Conservation (phyloP, 2,797 vertebrate genomes). For the Denticeps clupeoides region DNA sequence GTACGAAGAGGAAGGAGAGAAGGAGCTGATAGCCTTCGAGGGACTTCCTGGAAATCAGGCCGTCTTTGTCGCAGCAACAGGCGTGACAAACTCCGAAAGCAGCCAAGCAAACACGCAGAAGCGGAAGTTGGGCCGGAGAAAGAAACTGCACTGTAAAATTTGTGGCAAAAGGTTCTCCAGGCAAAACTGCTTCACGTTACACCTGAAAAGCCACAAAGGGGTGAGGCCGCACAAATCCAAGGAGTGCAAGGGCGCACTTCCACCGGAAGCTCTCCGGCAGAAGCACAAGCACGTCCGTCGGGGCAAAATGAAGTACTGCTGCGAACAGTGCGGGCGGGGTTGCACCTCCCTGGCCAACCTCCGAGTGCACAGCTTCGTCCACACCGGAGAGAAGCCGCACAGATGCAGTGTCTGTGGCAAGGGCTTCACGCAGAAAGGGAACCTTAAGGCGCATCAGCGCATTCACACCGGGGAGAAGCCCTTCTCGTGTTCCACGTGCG, state of each 20-base stretch:
- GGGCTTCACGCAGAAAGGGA: slow-evolving; percentile 57
- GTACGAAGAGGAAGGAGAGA: slow-evolving; percentile 3
- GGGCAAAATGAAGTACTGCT: slow-evolving; percentile 21
- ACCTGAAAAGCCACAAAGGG: slow-evolving; percentile 48
- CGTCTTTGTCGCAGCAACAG: neutral
- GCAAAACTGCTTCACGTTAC: slow-evolving; percentile 40
- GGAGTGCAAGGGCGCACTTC: slow-evolving; percentile 43
- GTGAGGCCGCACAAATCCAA: slow-evolving; percentile 34
- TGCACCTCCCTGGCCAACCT: slow-evolving; percentile 48
- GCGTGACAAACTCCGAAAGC: slow-evolving; percentile 8
- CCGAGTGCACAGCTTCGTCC: slow-evolving; percentile 48
- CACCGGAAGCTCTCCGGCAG: slow-evolving; percentile 29
- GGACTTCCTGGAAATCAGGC: neutral
- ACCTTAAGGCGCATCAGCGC: slow-evolving; percentile 53
- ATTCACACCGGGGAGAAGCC: slow-evolving; percentile 54
- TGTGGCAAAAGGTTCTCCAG: slow-evolving; percentile 42
- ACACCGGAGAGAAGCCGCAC: slow-evolving; percentile 58
- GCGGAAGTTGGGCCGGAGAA: slow-evolving; percentile 8
- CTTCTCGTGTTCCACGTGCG: slow-evolving; percentile 46
- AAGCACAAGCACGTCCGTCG: slow-evolving; percentile 38
- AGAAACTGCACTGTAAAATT: slow-evolving; percentile 36
- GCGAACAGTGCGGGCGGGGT: slow-evolving; percentile 46
- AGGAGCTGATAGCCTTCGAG: neutral
- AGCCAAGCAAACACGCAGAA: slow-evolving; percentile 10
- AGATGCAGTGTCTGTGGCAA: slow-evolving; percentile 52